phyloP scores from a whole-genome alignment of 2,888 invertebrate genomes.

The Thereva unica region DNA sequence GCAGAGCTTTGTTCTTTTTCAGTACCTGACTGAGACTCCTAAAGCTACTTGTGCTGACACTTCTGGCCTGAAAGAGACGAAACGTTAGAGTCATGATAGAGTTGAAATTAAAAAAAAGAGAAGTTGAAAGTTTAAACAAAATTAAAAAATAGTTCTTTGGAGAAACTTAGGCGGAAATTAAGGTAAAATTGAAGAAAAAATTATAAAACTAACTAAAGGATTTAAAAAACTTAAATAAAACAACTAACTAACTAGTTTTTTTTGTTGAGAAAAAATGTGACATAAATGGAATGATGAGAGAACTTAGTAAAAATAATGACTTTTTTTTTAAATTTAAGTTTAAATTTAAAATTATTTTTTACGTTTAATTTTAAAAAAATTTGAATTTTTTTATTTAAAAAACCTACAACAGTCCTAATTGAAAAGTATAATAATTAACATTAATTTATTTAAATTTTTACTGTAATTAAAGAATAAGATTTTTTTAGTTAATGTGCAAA shows the following conservation, averaged over 20 bases:
- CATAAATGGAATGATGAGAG: conserved; percentile 29
- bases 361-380: too few relatives aligned
- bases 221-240: conserved; percentile 5
- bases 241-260: conserved; percentile 24
- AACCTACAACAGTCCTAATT: too few relatives aligned
- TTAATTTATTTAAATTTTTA: too few relatives aligned
- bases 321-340: background rate
- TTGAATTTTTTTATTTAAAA: too few relatives aligned
- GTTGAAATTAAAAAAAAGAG: conserved; percentile 33
- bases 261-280: conserved; percentile 21
- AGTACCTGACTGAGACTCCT: conserved; percentile 86
- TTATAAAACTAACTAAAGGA: conserved; percentile 15
- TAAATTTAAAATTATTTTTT: too few relatives aligned
- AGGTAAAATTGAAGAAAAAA: conserved; percentile 12
- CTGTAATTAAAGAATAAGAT: too few relatives aligned
- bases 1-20: conserved; percentile 40
- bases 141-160: conserved; percentile 8
- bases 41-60: conserved; percentile 88
- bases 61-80: conserved; percentile 76
- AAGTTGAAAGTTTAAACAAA: conserved; percentile 25
- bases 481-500: too few relatives aligned
- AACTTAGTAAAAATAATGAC: conserved; percentile 2
- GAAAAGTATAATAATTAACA: too few relatives aligned
- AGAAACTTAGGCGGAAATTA: too few relatives aligned
- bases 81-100: conserved; percentile 48